Conservation (phyloP, 2,797 vertebrate genomes). For the Gallinago stenura region DNA sequence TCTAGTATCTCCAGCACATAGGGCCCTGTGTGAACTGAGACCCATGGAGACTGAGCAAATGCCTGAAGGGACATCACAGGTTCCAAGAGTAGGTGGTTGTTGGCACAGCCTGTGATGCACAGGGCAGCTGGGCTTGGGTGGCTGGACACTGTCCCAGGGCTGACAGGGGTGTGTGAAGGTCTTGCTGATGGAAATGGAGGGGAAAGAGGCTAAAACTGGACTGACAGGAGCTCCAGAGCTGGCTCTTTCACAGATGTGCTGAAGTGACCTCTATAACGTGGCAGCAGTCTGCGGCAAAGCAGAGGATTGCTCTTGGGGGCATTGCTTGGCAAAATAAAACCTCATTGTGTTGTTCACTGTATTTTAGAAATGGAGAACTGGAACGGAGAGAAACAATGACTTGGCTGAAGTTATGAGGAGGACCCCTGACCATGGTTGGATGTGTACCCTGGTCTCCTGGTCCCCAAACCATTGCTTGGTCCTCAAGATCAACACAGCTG, state of each 20-base stretch:
- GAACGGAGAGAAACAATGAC: neutral
- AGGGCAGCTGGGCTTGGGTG: neutral
- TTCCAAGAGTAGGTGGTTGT: neutral
- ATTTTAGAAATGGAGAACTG: neutral
- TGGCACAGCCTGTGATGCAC: accelerated
- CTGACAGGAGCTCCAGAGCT: neutral
- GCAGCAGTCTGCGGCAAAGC: neutral
- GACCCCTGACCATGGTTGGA: neutral
- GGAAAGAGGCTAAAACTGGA: neutral
- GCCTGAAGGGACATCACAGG: neutral
- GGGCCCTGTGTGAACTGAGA: neutral
- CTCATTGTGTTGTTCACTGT: accelerated
- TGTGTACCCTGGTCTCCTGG: neutral
- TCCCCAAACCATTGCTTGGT: neutral
- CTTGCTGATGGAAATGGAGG: neutral
- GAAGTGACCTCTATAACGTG: neutral
- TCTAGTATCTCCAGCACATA: neutral
- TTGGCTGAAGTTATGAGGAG: neutral
- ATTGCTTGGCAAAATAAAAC: neutral
- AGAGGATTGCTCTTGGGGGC: neutral
- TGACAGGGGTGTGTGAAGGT: neutral
- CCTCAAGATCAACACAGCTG: neutral
- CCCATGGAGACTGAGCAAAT: neutral
- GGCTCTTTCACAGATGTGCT: neutral
- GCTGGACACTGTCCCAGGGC: neutral